Conservation (phyloP, 2,797 vertebrate genomes). For the Alectoris magna region DNA sequence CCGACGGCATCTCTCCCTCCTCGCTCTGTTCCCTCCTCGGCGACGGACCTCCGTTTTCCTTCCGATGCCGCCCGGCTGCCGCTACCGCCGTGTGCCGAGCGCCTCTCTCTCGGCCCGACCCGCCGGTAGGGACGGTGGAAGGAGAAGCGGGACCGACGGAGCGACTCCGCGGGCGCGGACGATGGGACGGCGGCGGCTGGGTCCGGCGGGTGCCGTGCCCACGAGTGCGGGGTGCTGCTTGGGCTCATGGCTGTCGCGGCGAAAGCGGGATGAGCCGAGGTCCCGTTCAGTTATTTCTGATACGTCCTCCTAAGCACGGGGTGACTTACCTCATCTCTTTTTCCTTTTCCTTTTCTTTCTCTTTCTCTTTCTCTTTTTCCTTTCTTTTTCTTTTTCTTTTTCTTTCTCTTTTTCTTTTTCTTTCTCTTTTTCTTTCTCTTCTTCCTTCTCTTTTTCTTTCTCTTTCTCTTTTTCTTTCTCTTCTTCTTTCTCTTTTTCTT, state of each 20-base stretch:
- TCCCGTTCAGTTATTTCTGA: neutral
- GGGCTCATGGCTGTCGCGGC: neutral
- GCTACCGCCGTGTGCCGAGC: too few species aligned
- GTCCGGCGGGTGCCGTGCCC: accelerated
- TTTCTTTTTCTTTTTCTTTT: accelerated
- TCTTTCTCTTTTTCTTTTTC: neutral
- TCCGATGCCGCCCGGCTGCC: too few species aligned
- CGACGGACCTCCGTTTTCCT: neutral
- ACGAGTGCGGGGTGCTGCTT: neutral
- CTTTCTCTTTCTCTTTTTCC: accelerated
- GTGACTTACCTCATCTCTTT: neutral
- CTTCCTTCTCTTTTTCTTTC: accelerated
- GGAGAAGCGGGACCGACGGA: neutral
- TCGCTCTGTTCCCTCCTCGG: neutral
- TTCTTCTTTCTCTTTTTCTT: neutral
- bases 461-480: neutral
- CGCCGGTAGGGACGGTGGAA: neutral
- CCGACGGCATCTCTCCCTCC: neutral
- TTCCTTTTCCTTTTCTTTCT: neutral
- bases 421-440: neutral
- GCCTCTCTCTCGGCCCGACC: too few species aligned
- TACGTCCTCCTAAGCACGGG: neutral
- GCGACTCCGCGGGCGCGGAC: neutral
- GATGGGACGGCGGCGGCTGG: accelerated
- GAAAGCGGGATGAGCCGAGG: neutral